phyloP scores from a whole-genome alignment of 1,140 invertebrate genomes.

The Hyphantria cunea region DNA sequence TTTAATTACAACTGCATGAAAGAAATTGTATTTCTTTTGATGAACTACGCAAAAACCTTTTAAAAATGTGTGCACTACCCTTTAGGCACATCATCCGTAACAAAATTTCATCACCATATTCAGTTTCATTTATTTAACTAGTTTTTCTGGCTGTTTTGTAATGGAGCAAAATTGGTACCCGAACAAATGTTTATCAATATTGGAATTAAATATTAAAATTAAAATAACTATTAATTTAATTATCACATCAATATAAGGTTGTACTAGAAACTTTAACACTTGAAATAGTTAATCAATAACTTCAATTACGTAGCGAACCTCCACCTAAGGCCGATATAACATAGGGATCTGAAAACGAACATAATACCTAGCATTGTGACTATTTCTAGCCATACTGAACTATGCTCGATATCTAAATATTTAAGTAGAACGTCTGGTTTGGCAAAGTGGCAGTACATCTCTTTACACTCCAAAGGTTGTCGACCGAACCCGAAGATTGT shows the following conservation, averaged over 20 bases:
- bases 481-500: conserved; percentile 84
- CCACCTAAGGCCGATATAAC: conserved; percentile 81
- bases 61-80: no score
- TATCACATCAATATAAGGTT: conserved; percentile 45
- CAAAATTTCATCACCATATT: no score
- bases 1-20: no score
- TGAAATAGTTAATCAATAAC: background rate
- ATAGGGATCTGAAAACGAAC: conserved; percentile 79
- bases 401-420: conserved; percentile 81
- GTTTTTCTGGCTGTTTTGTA: no score
- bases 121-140: no score
- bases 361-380: conserved; percentile 76
- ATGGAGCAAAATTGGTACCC: no score
- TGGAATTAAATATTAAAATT: background rate
- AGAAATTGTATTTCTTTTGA: no score
- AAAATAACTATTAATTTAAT: conserved; percentile 18
- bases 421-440: conserved; percentile 83
- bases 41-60: no score
- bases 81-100: no score
- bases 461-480: conserved; percentile 81
- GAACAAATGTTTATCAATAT: background rate
- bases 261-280: conserved; percentile 34
- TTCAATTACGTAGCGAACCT: conserved; percentile 80
- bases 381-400: conserved; percentile 82
- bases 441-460: conserved; percentile 84